Conservation (phyloP, 2,113 vertebrate genomes). For the Orycteropus afer region DNA sequence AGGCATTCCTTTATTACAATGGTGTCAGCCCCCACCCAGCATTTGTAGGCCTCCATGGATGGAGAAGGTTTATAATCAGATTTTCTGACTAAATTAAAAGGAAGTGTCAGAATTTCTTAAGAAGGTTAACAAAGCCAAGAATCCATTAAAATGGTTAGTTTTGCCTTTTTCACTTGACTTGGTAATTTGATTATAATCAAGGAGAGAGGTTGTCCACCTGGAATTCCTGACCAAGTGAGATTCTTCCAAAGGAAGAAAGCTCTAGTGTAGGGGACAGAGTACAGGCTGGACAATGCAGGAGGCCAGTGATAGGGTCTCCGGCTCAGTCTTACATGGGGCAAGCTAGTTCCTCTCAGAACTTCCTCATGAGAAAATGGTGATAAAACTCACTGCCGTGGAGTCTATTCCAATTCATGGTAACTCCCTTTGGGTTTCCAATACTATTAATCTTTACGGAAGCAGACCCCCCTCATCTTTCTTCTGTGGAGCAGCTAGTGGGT, state of each 20-base stretch:
- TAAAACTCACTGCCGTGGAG: neutral
- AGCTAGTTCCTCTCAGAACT: neutral
- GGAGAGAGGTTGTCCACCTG: neutral
- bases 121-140: neutral
- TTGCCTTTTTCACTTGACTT: slow-evolving; percentile 24
- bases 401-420: too few species aligned
- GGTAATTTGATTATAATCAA: neutral
- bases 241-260: neutral
- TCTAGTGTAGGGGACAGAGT: too few species aligned
- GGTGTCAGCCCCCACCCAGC: neutral
- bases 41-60: neutral
- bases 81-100: neutral
- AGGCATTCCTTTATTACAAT: neutral
- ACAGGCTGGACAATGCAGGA: too few species aligned
- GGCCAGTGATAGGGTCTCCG: neutral
- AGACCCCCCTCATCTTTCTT: too few species aligned
- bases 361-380: neutral
- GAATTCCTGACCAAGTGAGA: neutral
- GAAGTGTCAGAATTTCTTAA: slow-evolving; percentile 19
- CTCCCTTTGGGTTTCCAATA: too few species aligned
- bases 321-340: neutral
- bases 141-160: neutral
- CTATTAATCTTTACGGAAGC: too few species aligned
- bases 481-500: too few species aligned
- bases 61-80: neutral